Evolutionary conservation across 2,797 vertebrate species (phyloP).

Genomic region (Adrianichthys oophorus): DNA sequence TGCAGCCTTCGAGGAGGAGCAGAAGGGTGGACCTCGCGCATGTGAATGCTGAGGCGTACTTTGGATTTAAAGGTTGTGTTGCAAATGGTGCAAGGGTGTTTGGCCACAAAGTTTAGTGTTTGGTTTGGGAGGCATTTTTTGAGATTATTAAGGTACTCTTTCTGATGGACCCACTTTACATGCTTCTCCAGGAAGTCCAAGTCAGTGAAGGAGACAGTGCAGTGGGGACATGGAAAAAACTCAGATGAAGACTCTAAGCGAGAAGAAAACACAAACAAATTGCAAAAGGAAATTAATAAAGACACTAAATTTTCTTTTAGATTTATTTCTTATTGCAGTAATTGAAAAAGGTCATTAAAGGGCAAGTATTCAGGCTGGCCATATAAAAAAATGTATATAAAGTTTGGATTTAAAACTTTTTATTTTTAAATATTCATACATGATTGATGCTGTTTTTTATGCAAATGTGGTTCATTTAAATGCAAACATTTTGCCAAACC

Average conservation of each 20-base stretch:
- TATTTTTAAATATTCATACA: too few species aligned
- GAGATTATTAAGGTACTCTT: slow-evolving; percentile 71
- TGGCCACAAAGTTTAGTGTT: slow-evolving; percentile 53
- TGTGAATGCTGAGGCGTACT: slow-evolving; percentile 65
- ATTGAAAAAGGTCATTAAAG: too few species aligned
- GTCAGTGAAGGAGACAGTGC: slow-evolving; percentile 75
- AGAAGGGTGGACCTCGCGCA: slow-evolving; percentile 66
- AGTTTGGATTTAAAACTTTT: too few species aligned
- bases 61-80: slow-evolving; percentile 68
- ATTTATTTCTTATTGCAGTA: background rate
- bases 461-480: too few species aligned
- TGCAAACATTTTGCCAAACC: too few species aligned
- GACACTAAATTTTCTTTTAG: background rate
- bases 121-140: slow-evolving; percentile 67
- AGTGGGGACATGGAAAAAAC: slow-evolving; percentile 76
- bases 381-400: too few species aligned
- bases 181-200: slow-evolving; percentile 78
- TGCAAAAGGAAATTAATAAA: slow-evolving; percentile 1
- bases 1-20: slow-evolving; percentile 72
- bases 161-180: slow-evolving; percentile 80
- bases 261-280: slow-evolving; percentile 21
- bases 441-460: too few species aligned
- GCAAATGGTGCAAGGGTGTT: slow-evolving; percentile 68
- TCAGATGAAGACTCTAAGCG: slow-evolving; percentile 54
- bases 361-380: too few species aligned